Evolutionary conservation across 2,888 invertebrate genomes (phyloP).

Genomic region (Ophion costatus): DNA sequence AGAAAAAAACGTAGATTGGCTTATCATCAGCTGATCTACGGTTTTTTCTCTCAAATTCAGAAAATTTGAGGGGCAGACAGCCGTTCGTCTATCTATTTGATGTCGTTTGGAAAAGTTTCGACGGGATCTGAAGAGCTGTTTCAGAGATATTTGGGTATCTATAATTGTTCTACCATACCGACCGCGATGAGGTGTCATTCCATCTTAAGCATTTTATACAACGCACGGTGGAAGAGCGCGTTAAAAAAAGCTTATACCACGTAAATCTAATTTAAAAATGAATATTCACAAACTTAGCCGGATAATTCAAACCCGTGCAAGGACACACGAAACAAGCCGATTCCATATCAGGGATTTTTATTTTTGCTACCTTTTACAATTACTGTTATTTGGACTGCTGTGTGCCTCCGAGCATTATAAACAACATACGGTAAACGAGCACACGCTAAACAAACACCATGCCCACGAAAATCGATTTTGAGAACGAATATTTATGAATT

Average conservation of each 20-base stretch:
- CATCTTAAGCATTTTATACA: not conserved
- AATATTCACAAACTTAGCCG: not conserved
- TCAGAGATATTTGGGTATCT: too few species aligned
- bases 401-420: too few species aligned
- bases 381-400: not conserved
- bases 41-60: too few species aligned
- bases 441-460: not conserved
- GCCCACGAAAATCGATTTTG: not conserved
- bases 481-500: not conserved
- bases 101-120: too few species aligned
- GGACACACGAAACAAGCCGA: not conserved
- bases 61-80: too few species aligned
- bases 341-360: not conserved
- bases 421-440: not conserved
- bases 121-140: too few species aligned
- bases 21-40: too few species aligned
- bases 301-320: not conserved
- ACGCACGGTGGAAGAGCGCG: not conserved
- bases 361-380: slow-evolving; percentile 29
- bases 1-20: too few species aligned
- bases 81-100: too few species aligned
- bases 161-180: too few species aligned
- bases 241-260: not conserved
- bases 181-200: too few species aligned
- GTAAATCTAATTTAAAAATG: not conserved